phyloP scores from a whole-genome alignment of 2,888 invertebrate species.

The Apodemia mormo region DNA sequence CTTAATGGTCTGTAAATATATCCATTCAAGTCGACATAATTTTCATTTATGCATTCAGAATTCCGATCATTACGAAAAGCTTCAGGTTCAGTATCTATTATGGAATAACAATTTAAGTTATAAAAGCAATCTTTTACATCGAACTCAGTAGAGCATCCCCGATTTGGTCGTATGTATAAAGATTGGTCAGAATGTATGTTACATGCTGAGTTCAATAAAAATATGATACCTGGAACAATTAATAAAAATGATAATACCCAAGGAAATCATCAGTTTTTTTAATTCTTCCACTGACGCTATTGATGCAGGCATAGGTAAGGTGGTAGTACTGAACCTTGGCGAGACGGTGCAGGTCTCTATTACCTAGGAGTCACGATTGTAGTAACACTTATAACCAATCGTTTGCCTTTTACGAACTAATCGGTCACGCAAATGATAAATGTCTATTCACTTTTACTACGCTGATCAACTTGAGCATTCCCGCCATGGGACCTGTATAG shows the following conservation, averaged over 20 bases:
- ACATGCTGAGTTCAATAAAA: not conserved
- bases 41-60: not conserved
- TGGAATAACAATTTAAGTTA: not conserved
- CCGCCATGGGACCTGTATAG: too few species aligned
- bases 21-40: not conserved
- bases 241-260: not conserved
- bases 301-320: too few species aligned
- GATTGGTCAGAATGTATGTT: not conserved
- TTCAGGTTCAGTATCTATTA: not conserved
- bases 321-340: too few species aligned
- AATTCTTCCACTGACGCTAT: too few species aligned
- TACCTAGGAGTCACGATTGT: too few species aligned
- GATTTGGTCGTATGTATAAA: not conserved
- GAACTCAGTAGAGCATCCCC: not conserved
- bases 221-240: not conserved
- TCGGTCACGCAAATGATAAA: too few species aligned
- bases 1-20: not conserved
- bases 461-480: too few species aligned
- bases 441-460: too few species aligned
- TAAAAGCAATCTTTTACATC: not conserved
- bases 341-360: too few species aligned
- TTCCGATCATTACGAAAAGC: not conserved
- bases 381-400: too few species aligned
- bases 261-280: too few species aligned
- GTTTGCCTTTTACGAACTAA: too few species aligned